Percentiles rank a stretch among this genome's conserved stretches.
These are phyloP conservation scores for Harpegnathos saltator DNA, from an alignment of 1,140 invertebrate genomes.

Conservation along the genomic window DNA sequence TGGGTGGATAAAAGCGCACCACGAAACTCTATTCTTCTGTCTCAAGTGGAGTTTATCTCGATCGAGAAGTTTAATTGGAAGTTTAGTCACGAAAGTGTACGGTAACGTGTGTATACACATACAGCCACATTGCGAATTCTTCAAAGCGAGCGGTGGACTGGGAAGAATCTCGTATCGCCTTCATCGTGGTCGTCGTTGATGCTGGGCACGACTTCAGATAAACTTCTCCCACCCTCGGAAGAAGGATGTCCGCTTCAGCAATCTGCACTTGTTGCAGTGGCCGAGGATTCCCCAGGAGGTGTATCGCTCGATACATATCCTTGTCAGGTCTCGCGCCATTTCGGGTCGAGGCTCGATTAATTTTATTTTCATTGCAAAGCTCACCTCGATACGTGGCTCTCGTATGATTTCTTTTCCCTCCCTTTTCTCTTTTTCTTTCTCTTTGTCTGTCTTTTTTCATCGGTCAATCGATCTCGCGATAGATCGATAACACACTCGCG, in stretches of 20 bases:
- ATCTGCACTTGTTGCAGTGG: constrained; percentile 13
- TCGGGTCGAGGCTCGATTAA: neutral
- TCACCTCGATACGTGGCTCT: neutral
- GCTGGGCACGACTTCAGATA: constrained; percentile 30
- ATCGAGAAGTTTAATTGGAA: too few species aligned
- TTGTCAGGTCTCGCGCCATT: neutral
- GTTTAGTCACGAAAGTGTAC: too few species aligned
- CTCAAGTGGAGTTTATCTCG: too few species aligned
- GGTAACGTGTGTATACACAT: too few species aligned
- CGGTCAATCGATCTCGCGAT: neutral
- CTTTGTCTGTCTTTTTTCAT: neutral
- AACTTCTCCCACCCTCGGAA: constrained; percentile 1
- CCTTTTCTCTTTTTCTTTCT: too few species aligned
- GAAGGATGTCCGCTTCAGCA: constrained; percentile 36
- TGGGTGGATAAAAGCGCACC: too few species aligned
- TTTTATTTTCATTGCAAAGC: constrained; percentile 10
- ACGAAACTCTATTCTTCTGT: too few species aligned
- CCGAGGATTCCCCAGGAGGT: neutral
- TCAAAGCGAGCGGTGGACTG: neutral
- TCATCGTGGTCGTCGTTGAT: neutral
- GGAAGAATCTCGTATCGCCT: neutral
- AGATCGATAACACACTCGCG: constrained; percentile 22
- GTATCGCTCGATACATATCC: neutral
- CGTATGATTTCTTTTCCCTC: neutral
- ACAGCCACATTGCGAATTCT: neutral